Base-by-base conservation (phyloP, 2,797 vertebrate genomes). In the Silurus lanzhouensis region DNA sequence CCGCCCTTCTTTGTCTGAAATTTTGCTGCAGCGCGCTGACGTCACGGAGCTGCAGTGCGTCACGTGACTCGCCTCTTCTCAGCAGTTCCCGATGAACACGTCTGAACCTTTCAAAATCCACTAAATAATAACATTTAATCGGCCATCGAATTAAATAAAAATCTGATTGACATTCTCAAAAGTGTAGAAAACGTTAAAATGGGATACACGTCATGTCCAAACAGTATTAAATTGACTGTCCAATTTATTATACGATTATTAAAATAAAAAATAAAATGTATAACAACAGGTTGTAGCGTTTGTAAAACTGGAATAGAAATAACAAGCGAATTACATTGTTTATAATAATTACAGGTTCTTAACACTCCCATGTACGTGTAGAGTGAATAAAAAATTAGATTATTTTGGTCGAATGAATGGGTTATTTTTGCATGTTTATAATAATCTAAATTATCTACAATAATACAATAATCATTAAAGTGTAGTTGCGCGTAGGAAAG, bases 1-100 rank as follows among this genome's bases (percentile, higher is more conserved):
- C 76, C 77, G 83, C 89, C 87, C 89, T 86, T 87, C 87, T 86
- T 87, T 91, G 86, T 88, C 80, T 75, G 85, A 87, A 87, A 84
- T 81, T 92, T 90, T 92, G 88, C 92, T 93, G 93, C 93, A 93
- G 74, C 27, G 31, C 55, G 17, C 52, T 94, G 91, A 94, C 89
- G 90, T 94, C 94, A 94, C 84, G 67, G 78, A 84, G 83, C 90
- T 92, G 92, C 93, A 92, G 90, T 88, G 70, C 84, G 89, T 91
- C 92, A 93, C 91, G 87, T 88, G 81, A 91, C 88, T 2, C 55
- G 60, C 79, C 57, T 81, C 86, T 91, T 88, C 46, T 87, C 90
- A 88, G n/a, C 57, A 88, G 68, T 25, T 83, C 15, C 38, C 79
- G 25, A 9, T 68, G 83, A 22, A 71, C 76, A 55, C 38, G 55